A percentile compares a stretch with the other conserved stretches of the same genome.
These are phyloP conservation scores for Phrynocephalus guinanensis DNA, from an alignment of 2,797 vertebrate genomes.

Conservation along the genomic window DNA sequence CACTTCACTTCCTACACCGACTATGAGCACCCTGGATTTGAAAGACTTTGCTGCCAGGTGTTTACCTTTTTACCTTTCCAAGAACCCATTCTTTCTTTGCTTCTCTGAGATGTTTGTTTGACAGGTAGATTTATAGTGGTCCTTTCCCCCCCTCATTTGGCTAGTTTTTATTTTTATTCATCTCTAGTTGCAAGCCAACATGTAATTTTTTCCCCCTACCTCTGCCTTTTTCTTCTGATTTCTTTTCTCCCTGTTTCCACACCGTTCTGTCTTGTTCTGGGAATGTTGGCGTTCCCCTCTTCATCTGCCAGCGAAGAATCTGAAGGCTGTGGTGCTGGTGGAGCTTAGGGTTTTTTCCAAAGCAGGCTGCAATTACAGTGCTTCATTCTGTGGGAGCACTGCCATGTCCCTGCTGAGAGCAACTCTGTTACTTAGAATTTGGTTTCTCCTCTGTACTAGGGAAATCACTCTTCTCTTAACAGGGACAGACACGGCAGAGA, in stretches of 20 bases:
- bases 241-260: not conserved
- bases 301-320: not conserved
- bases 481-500: conserved; percentile 67
- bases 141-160: no score
- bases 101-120: not conserved
- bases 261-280: not conserved
- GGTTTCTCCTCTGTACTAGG: conserved; percentile 69
- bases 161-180: no score
- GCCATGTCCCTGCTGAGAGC: conserved; percentile 98
- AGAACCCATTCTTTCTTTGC: not conserved
- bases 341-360: conserved; percentile 38
- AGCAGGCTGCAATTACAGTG: conserved; percentile 99
- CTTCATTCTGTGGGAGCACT: conserved; percentile 85
- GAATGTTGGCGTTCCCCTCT: not conserved
- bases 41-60: not conserved
- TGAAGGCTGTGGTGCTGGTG: not conserved
- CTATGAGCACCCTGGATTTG: not conserved
- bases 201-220: not conserved
- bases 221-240: no score
- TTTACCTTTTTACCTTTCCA: not conserved
- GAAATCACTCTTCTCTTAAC: conserved; percentile 69
- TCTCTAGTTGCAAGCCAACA: no score
- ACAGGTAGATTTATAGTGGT: no score
- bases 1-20: not conserved
- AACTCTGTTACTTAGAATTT: conserved; percentile 75